These are phyloP conservation scores for Rhopalosiphum maidis DNA, from an alignment of 1,140 invertebrate genomes.

Conservation along the genomic window DNA sequence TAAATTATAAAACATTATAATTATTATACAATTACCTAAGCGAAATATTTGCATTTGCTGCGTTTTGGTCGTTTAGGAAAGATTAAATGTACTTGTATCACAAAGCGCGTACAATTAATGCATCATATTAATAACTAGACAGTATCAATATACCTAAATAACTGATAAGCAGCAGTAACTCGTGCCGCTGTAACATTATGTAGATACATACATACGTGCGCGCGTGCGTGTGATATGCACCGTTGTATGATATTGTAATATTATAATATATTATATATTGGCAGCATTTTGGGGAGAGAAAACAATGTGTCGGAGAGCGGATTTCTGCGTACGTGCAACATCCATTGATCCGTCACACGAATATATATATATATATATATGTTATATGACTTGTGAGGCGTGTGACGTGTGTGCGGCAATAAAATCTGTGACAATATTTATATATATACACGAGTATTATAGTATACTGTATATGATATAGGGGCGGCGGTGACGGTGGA, in stretches of 20 bases:
- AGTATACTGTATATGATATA: neutral
- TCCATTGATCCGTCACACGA: slow-evolving; percentile 51
- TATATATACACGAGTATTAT: neutral
- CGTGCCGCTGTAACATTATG: neutral
- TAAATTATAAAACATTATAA: no score
- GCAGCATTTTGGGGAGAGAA: slow-evolving; percentile 1
- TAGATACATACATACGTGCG: neutral
- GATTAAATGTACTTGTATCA: no score
- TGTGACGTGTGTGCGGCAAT: slow-evolving; percentile 41
- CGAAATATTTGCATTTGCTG: no score
- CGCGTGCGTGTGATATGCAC: neutral
- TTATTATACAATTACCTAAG: no score
- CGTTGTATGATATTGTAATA: neutral
- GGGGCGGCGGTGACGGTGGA: neutral
- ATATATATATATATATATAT: neutral
- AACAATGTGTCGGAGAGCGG: slow-evolving; percentile 28
- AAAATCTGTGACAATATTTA: slow-evolving; percentile 49
- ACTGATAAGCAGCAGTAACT: no score
- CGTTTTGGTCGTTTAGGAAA: no score
- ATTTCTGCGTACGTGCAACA: slow-evolving; percentile 19
- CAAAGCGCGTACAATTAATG: no score
- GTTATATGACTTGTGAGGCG: slow-evolving; percentile 21
- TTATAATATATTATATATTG: neutral
- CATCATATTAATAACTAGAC: no score
- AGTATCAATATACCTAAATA: no score